Evolutionary conservation across 2,113 vertebrate genomes (phyloP), one percentile per base, ranked within the genome.

Genomic region (Suricata suricatta): DNA sequence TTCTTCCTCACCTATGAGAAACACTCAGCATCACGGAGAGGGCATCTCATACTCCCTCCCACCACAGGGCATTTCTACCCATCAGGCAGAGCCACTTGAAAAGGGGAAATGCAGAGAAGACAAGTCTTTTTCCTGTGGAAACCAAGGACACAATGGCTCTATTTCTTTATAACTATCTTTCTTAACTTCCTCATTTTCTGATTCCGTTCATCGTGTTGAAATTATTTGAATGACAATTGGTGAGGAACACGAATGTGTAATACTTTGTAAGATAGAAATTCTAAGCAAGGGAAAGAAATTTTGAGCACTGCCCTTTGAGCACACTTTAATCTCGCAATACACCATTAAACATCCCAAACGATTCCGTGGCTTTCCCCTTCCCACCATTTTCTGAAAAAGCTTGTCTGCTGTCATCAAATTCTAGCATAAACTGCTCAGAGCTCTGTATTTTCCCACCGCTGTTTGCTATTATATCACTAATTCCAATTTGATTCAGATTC

Each of bases 301-400:
- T 66, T 88, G 66, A 90, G n/a, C 16, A 50, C 97, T 6, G 31
- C 88, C 44, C 74, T 96, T 31, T 95, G 97, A 94, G n/a, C 38
- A 95, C 54, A 47, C 74, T 52, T 96, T 97, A 91, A 76, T 98
- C 95, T 97, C 98, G 12, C 85, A 19, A 44, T 88, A 90, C 11
- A 21, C 50, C 33, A 52, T 95, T 97, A 96, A 92, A 84, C 90
- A 95, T 84, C 82, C 68, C 85, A 69, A 38, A 72, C 90, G 90
- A 96, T 98, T 97, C 4, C 74, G 93, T 86, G 94, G 11, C 4
- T 98, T 97, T 96, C 97, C 9, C 85, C 66, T 74, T 96, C 79
- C 92, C 97, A 52, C 52, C 96, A 1, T 98, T 96, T 95, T 84
- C 77, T 98, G 96, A 93, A 90, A 97, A 98, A 94, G 68, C 86